Evolutionary conservation across 2,888 invertebrate species (phyloP).

Genomic region (Calliopum simillimum): DNA sequence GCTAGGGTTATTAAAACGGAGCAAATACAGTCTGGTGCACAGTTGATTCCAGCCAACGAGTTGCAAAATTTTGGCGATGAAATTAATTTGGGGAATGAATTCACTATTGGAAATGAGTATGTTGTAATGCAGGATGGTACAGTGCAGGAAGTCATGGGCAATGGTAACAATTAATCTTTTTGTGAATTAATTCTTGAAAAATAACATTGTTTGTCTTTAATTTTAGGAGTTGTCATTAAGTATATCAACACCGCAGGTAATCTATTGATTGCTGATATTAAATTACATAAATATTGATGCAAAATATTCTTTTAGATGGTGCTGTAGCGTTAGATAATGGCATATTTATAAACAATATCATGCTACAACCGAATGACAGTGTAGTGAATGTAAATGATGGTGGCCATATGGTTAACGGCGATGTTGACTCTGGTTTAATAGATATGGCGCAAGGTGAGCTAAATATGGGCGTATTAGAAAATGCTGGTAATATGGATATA

Average conservation of each 20-base stretch:
- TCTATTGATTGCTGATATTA: constrained; percentile 8
- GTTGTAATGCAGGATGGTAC: constrained; percentile 59
- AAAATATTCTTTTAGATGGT: constrained; percentile 19
- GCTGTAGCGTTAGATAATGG: constrained; percentile 42
- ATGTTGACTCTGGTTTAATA: neutral
- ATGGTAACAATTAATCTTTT: constrained; percentile 39
- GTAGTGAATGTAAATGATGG: neutral
- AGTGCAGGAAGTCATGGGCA: constrained; percentile 55
- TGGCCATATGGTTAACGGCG: constrained; percentile 7
- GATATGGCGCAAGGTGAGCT: neutral
- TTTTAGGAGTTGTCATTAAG: constrained; percentile 57
- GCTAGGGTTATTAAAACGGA: constrained; percentile 26
- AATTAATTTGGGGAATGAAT: constrained; percentile 40
- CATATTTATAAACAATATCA: constrained; percentile 22
- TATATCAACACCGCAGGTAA: constrained; percentile 54
- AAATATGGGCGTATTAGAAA: constrained; percentile 26
- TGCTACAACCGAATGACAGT: constrained; percentile 12
- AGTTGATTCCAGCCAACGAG: constrained; percentile 1
- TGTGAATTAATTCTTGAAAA: neutral
- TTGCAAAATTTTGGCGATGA: constrained; percentile 30
- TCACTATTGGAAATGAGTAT: constrained; percentile 58
- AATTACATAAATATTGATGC: neutral
- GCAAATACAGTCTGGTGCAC: neutral
- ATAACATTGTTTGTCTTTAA: neutral
- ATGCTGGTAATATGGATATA: constrained; percentile 49